phyloP scores from a whole-genome alignment of 2,797 vertebrate genomes.

The Okamejei kenojei region DNA sequence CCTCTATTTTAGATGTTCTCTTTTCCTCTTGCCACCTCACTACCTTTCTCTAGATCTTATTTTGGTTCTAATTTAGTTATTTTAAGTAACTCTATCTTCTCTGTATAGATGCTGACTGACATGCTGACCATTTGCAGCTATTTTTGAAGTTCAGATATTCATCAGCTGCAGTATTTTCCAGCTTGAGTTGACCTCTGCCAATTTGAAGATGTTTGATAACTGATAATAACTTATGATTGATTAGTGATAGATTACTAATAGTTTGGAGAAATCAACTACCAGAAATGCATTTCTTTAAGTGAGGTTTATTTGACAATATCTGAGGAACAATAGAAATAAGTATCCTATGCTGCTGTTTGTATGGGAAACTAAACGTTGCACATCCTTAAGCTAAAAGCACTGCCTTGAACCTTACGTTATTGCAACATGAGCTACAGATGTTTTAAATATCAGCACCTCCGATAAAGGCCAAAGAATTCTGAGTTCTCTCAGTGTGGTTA shows the following conservation, averaged over 20 bases:
- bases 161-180: too few species aligned
- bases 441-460: not conserved
- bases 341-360: not conserved
- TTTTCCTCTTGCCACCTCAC: too few species aligned
- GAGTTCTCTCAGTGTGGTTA: not conserved
- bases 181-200: not conserved
- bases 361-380: not conserved
- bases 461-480: not conserved
- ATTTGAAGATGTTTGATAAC: not conserved
- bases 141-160: too few species aligned
- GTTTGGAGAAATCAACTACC: not conserved
- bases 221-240: too few species aligned
- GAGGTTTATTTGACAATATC: not conserved
- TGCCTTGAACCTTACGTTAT: not conserved
- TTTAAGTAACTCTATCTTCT: too few species aligned
- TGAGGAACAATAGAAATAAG: not conserved
- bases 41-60: too few species aligned
- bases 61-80: too few species aligned
- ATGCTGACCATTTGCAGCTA: too few species aligned
- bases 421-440: not conserved
- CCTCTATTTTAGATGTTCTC: too few species aligned
- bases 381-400: not conserved
- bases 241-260: too few species aligned
- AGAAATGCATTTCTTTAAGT: not conserved
- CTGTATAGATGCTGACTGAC: too few species aligned